Evolutionary conservation across 2,113 vertebrate genomes (phyloP), one percentile per base, ranked within the genome.

Genomic region (Oriolus oriolus): DNA sequence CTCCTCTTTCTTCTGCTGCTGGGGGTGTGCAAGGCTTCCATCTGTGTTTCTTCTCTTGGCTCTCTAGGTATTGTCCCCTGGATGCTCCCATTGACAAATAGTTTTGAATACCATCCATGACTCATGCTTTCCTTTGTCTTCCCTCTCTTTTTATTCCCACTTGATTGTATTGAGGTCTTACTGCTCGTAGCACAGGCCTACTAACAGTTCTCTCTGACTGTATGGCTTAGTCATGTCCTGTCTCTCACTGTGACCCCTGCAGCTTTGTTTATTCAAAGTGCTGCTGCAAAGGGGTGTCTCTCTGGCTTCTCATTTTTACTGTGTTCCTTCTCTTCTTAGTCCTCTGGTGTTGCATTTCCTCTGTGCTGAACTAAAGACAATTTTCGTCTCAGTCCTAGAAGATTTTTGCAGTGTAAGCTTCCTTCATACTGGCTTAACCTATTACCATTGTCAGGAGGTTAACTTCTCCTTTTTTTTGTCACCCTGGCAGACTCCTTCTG

Each of bases 381-480:
- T 92, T 95, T 95, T 79, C 49, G 84, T 71, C 74, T 87, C 44
- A 39, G n/a, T 79, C 53, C 28, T 75, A 33, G 44, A 91, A 89
- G 56, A 49, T 60, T 56, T 93, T 86, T 93, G 31, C 83, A 41
- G 64, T 75, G 21, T 85, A 93, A 94, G 61, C 77, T 93, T 90
- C 60, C 76, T 88, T 92, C 64, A 68, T 47, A 84, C 60, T 84
- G 70, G 60, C 54, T 93, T 90, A 90, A 90, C 73, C 65, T 89
- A 64, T 89, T 94, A 79, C 73, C 69, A 14, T 84, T 90, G 93
- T 96, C 91, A 92, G 81, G 52, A 96, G 93, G 93, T 96, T 96
- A 96, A 94, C 90, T 91, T 92, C 47, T 57, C 56, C 63, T 84
- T 94, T 93, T 86, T 95, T 90, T 93, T 89, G 76, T 95, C 85